These are phyloP conservation scores for Lethrus apterus DNA, from an alignment of 1,140 invertebrate genomes.

Conservation along the genomic window DNA sequence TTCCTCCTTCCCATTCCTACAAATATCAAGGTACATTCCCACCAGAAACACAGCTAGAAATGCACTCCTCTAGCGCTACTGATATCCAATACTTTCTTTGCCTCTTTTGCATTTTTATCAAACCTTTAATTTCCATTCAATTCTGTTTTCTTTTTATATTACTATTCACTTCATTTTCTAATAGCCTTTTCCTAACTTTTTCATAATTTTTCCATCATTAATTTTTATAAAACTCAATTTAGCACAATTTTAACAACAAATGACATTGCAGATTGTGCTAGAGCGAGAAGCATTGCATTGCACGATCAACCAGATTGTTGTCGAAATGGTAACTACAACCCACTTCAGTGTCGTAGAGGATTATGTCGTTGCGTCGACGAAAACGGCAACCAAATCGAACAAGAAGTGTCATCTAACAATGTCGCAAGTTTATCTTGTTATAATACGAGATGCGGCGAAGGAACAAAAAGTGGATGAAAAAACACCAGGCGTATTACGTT, in stretches of 20 bases:
- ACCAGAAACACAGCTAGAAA: too few species aligned
- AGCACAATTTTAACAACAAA: slow-evolving; percentile 9
- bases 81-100: too few species aligned
- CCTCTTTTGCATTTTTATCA: too few species aligned
- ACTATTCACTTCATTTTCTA: too few species aligned
- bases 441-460: too few species aligned
- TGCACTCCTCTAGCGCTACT: too few species aligned
- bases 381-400: slow-evolving; percentile 47
- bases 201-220: slow-evolving; percentile 11
- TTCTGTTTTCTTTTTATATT: background rate
- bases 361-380: slow-evolving; percentile 51
- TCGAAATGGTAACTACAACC: slow-evolving; percentile 51
- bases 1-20: too few species aligned
- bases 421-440: too few species aligned
- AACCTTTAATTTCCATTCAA: too few species aligned
- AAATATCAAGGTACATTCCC: too few species aligned
- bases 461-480: too few species aligned
- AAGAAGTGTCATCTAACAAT: slow-evolving; percentile 3
- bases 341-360: slow-evolving; percentile 49
- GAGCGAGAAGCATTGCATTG: slow-evolving; percentile 43
- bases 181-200: background rate
- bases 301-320: slow-evolving; percentile 48
- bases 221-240: background rate
- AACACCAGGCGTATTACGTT: too few species aligned
- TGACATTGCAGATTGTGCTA: slow-evolving; percentile 48